Base-by-base conservation (phyloP, 2,888 invertebrate genomes). In the Eristalis arbustorum region DNA sequence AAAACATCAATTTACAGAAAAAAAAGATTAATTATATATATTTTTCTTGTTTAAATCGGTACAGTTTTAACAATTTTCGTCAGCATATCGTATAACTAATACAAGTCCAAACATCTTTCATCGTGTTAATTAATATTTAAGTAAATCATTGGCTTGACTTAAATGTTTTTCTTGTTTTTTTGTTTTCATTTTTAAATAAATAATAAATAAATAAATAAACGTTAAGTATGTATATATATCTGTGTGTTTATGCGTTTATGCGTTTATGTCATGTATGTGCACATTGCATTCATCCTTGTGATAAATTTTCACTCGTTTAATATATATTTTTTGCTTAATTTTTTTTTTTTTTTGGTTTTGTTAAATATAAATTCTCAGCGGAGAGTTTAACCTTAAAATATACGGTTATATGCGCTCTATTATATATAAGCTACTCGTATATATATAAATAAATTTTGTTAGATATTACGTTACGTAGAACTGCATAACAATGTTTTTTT, bases 351-450 rank as follows among this genome's bases (percentile, higher is more conserved):
- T 14, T 13, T 49, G n/a, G 5, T 6, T 49, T 56, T n/a, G 14
- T n/a, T n/a, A 56, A 56, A 56, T 5, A 18, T 56, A 31, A 8
- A 10, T 31, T 31, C 31, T 31, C 31, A 31, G 31, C 31, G 31
- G 31, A 25, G 23, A 23, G 59, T 59, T 10, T 22, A 59, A 25
- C 13, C 11, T 3, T 59, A 23, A 18, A 59, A 23, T 59, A 25
- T 23, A 42, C 22, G 37, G 23, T 67, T 61, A 25, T 66, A 66
- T 63, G 77, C 57, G 61, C 62, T 72, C 34, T 56, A 56, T 62
- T 56, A 61, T 73, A 79, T 79, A 79, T 72, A 78, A 78, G 57
- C 59, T 79, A 79, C 79, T 79, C 79, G 79, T 79, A 79, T 79
- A 79, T 79, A 79, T 79, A 79, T 79, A 79, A 79, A 49, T 73